A percentile compares a stretch with the other conserved stretches of the same genome.
phyloP scores from a whole-genome alignment of 1,140 invertebrate genomes.

The Platorchestia sp. region DNA sequence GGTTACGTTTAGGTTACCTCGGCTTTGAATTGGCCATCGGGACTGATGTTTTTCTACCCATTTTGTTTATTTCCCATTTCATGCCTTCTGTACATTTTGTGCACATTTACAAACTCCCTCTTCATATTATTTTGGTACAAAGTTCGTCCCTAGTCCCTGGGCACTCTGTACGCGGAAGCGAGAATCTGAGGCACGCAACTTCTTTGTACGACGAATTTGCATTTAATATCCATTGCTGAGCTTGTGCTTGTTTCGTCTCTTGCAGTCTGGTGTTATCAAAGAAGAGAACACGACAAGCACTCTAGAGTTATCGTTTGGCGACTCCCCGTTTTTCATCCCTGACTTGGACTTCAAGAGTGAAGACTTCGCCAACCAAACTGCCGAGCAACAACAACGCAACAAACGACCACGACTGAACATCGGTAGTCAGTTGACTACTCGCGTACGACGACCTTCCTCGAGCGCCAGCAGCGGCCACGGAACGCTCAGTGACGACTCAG shows the following conservation, averaged over 20 bases:
- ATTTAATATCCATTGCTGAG: background rate
- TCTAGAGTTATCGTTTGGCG: background rate
- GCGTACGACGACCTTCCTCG: slow-evolving; percentile 20
- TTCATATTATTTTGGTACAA: background rate
- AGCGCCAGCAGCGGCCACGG: slow-evolving; percentile 40
- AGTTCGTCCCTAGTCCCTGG: background rate
- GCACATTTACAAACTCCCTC: background rate
- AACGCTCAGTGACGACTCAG: slow-evolving; percentile 38
- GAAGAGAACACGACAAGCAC: background rate
- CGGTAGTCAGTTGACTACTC: background rate
- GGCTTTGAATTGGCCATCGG: too few relatives aligned
- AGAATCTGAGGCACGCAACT: background rate
- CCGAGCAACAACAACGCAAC: background rate
- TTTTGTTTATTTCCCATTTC: background rate
- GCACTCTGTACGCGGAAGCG: background rate
- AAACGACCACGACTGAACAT: background rate
- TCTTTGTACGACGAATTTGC: background rate
- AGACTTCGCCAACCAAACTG: background rate
- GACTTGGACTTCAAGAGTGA: background rate
- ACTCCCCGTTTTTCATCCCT: background rate
- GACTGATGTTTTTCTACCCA: too few relatives aligned
- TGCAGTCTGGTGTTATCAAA: background rate
- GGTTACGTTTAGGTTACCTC: too few relatives aligned
- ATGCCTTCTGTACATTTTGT: background rate
- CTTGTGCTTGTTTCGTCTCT: background rate